phyloP scores from a whole-genome alignment of 2,888 invertebrate species.

The Merodon equestris region DNA sequence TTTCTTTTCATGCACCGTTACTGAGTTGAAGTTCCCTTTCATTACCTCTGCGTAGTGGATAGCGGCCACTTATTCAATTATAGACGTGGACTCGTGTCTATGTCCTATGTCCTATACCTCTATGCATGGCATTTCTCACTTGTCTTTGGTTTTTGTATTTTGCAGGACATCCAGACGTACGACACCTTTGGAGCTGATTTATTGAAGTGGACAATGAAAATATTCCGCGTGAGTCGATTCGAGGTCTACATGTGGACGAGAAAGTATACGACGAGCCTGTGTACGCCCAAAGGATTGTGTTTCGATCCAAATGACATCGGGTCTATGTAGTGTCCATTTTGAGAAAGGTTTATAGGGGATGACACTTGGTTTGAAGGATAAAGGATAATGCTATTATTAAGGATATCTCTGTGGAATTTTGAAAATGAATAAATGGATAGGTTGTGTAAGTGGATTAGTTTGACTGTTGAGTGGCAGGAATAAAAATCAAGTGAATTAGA shows the following conservation, averaged over 20 bases:
- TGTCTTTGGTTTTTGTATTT: constrained; percentile 7
- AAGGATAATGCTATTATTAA: too few species aligned
- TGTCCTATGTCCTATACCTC: too few species aligned
- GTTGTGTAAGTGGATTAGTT: too few species aligned
- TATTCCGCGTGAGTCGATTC: constrained; percentile 31
- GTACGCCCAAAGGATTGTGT: constrained; percentile 53
- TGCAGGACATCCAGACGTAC: constrained; percentile 55
- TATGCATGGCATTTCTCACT: neutral
- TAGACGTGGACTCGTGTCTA: too few species aligned
- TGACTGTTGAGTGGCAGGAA: too few species aligned
- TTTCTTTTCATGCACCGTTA: constrained; percentile 33
- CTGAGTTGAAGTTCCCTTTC: constrained; percentile 22
- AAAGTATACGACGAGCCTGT: constrained; percentile 8
- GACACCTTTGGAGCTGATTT: constrained; percentile 61
- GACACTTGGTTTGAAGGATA: neutral
- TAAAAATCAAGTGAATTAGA: too few species aligned
- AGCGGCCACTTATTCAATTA: constrained; percentile 29
- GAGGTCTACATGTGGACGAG: constrained; percentile 20
- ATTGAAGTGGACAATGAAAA: constrained; percentile 61
- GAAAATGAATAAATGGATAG: too few species aligned
- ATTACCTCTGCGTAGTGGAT: neutral
- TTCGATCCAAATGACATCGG: constrained; percentile 60
- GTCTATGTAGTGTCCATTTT: constrained; percentile 59
- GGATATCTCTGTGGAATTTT: too few species aligned
- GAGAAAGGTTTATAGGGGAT: constrained; percentile 1